Base-by-base conservation (phyloP, 2,113 vertebrate species). In the Euleptes europaea region DNA sequence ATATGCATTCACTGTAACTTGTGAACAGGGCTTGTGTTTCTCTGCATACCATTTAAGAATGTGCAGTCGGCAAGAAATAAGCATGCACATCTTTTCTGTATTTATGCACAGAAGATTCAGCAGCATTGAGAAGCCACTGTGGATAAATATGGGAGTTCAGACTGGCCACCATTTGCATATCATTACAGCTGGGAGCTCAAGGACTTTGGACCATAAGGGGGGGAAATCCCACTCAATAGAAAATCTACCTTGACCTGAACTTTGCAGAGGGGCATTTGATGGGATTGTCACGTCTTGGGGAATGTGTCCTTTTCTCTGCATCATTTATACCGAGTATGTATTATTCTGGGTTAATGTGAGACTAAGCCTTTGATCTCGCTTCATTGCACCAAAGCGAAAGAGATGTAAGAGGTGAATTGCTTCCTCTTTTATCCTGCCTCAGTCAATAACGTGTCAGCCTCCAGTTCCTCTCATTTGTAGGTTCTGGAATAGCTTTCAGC, bases 361-460 rank as follows among this genome's bases (percentile, higher is more conserved):
- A 84, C 51, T 93, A 90, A 93, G 93, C 89, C 90, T 94, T 94
- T 94, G 92, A 94, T 94, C 92, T 94, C 87, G 84, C 93, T 91
- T 90, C 92, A 89, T 92, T 93, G 88, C 92, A 93, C 90, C 91
- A 94, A 80, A 95, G 94, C 6, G 60, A 94, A 94, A 94, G 89
- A 94, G 95, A 93, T 95, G 92, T 95, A 92, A 92, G 86, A 90
- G 90, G 91, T 93, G 91, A 95, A 93, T 95, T 94, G 89, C 86
- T 89, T 90, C 88, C 79, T 93, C 92, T 92, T 92, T 94, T 94
- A 94, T 92, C 91, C 92, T 94, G 95, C 90, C 86, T 92, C 92
- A 89, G 94, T 96, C 94, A 95, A 94, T 96, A 95, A 95, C 94
- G 93, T 94, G 96, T 94, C 93, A 95, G 95, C 89, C 94, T 91